Base-by-base conservation (phyloP, 2,113 vertebrate species). In the Catharus fuscescens region DNA sequence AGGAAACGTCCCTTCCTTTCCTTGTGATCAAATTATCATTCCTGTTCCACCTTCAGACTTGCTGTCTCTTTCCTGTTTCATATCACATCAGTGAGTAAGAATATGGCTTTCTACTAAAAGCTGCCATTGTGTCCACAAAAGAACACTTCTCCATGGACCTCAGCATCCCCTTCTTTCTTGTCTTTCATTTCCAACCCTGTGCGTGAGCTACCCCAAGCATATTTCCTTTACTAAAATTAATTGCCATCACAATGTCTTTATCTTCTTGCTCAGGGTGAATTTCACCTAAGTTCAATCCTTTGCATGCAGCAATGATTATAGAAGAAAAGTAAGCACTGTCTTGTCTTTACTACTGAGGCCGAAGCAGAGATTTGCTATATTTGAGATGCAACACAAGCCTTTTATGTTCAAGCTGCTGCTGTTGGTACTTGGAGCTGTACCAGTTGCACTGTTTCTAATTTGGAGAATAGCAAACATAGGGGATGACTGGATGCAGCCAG, bases 391-490 rank as follows among this genome's bases (percentile, higher is more conserved):
- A 54, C 32, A 76, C 36, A 56, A 86, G 21, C 1, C 32, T 94
- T 95, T 94, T 72, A 52, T 83, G 18, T 82, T 94, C 80, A 90
- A 87, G 45, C 44, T 90, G 45, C 50, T 66, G 32, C 70, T 80
- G 45, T 80, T 85, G 79, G 72, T 92, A 50, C 25, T 86, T 84
- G 64, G 82, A 91, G 34, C 56, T 60, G 15, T 80, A 80, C 61
- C 70, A 78, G 62, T 50, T 83, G 65, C 31, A 25, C 42, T 89
- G 64, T 70, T 94, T 92, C 42, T 88, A 82, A 96, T 95, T 85
- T 89, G 69, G 53, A 77, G 54, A 92, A 62, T 14, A 77, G 5
- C 21, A 60, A 91, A 17, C 20, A 29, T 5, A 87, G 67, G 53
- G 14, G 10, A 82, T 94, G 91, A 57, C 8, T 74, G 40, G 78